Percentiles rank a stretch among this genome's conserved stretches.
These are phyloP conservation scores for Ophion obscuratus DNA, from an alignment of 2,888 invertebrate species.

Conservation along the genomic window DNA sequence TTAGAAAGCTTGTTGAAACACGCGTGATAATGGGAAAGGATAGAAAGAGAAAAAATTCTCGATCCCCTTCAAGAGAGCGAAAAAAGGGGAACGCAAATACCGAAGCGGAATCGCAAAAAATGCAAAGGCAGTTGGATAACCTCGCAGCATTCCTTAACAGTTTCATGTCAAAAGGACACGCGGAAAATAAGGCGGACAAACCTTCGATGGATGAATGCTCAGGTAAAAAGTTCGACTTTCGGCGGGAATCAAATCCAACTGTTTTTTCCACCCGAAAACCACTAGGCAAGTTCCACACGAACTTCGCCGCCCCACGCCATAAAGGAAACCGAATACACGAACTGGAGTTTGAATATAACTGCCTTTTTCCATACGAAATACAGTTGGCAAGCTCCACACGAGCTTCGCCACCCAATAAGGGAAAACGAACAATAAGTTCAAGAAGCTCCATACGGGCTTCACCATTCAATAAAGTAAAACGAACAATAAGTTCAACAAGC, in stretches of 20 bases:
- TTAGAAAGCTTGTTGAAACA: too few species aligned
- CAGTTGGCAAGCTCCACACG: slow-evolving; percentile 32
- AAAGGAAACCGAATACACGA: neutral
- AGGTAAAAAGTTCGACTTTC: neutral
- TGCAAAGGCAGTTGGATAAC: slow-evolving; percentile 12
- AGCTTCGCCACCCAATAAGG: slow-evolving; percentile 31
- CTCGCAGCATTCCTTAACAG: slow-evolving; percentile 19
- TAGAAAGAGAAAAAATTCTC: too few species aligned
- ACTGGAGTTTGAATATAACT: neutral
- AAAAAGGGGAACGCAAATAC: neutral
- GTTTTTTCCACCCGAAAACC: too few species aligned
- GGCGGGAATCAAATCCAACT: too few species aligned
- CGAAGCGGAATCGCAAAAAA: slow-evolving; percentile 15
- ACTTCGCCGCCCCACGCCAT: neutral
- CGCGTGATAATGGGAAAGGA: neutral
- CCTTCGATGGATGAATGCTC: neutral
- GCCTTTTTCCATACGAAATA: slow-evolving; percentile 40
- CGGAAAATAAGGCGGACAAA: neutral
- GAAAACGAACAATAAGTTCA: slow-evolving; percentile 38
- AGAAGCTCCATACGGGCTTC: slow-evolving; percentile 31
- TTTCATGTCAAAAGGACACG: slow-evolving; percentile 16
- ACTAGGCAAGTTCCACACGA: neutral
- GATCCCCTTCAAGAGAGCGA: neutral
- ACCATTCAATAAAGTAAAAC: too few species aligned
- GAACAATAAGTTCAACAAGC: slow-evolving; percentile 36